Evolutionary conservation across 2,113 vertebrate genomes (phyloP).

Genomic region (Heterochromis multidens): DNA sequence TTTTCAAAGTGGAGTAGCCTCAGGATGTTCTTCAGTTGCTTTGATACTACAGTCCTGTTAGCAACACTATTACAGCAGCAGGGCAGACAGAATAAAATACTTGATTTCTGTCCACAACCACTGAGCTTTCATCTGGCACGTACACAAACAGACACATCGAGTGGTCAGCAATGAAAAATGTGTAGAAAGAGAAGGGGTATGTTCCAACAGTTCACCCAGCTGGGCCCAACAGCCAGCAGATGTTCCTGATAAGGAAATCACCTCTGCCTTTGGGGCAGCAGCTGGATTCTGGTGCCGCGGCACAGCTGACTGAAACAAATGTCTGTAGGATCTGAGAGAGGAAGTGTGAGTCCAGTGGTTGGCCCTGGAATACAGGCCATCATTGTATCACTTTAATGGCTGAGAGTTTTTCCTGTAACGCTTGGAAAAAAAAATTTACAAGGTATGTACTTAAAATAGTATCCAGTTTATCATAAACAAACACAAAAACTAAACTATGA

Average conservation of each 20-base stretch:
- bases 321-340: slow-evolving; percentile 7
- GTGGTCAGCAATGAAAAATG: background rate
- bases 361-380: slow-evolving; percentile 2
- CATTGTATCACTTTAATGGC: slow-evolving; percentile 20
- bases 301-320: slow-evolving; percentile 1
- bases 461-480: background rate
- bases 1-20: background rate
- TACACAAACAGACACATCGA: background rate
- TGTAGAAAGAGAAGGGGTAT: background rate
- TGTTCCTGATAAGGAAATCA: slow-evolving; percentile 31
- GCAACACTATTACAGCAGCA: slow-evolving; percentile 15
- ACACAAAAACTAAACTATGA: background rate
- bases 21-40: slow-evolving; percentile 15
- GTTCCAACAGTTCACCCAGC: background rate
- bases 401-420: background rate
- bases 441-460: background rate
- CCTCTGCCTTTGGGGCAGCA: slow-evolving; percentile 5
- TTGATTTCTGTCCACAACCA: background rate
- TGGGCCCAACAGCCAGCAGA: slow-evolving; percentile 5
- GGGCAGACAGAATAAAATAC: background rate
- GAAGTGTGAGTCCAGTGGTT: slow-evolving; percentile 6
- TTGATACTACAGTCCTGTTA: slow-evolving; percentile 22
- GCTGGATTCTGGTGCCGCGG: slow-evolving; percentile 13
- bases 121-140: background rate
- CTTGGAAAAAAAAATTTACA: background rate